Percentiles rank a stretch among this genome's conserved stretches.
Evolutionary conservation across 2,888 invertebrate species (phyloP).

Genomic region (Tubiluchus corallicola): DNA sequence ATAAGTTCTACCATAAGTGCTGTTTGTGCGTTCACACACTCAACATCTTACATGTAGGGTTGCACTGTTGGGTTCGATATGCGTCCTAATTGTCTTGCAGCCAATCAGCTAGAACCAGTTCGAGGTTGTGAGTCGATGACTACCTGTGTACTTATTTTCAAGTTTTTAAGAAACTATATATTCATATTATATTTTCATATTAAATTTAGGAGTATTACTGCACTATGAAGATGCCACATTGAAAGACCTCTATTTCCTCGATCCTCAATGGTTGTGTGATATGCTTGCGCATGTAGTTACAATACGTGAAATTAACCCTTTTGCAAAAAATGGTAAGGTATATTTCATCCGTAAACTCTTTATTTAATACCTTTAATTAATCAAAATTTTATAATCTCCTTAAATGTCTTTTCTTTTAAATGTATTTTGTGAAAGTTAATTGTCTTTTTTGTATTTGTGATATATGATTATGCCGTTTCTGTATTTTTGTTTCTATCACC

Average conservation of each 20-base stretch:
- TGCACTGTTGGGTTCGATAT: too few relatives aligned
- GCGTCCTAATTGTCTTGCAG: too few relatives aligned
- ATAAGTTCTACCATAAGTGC: too few relatives aligned
- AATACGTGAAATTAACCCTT: constrained; percentile 88
- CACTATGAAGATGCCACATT: constrained; percentile 95
- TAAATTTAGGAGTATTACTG: constrained; percentile 51
- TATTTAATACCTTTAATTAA: background rate
- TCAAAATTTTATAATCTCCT: background rate
- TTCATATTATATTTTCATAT: background rate
- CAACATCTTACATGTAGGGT: too few relatives aligned
- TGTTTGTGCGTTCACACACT: too few relatives aligned
- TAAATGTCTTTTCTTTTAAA: background rate
- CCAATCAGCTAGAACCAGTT: too few relatives aligned
- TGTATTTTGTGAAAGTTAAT: too few relatives aligned
- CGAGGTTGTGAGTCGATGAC: too few relatives aligned
- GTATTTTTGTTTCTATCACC: too few relatives aligned
- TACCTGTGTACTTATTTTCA: too few relatives aligned
- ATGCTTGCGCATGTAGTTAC: constrained; percentile 91
- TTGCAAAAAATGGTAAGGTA: constrained; percentile 53
- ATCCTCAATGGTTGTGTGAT: constrained; percentile 97
- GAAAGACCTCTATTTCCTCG: constrained; percentile 85
- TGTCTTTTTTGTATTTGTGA: background rate
- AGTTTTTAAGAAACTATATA: background rate
- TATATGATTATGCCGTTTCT: background rate
- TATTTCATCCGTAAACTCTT: constrained; percentile 1